Evolutionary conservation across 1,140 invertebrate genomes (phyloP), one percentile per base, ranked within the genome.

Genomic region (Amyelois transitella): DNA sequence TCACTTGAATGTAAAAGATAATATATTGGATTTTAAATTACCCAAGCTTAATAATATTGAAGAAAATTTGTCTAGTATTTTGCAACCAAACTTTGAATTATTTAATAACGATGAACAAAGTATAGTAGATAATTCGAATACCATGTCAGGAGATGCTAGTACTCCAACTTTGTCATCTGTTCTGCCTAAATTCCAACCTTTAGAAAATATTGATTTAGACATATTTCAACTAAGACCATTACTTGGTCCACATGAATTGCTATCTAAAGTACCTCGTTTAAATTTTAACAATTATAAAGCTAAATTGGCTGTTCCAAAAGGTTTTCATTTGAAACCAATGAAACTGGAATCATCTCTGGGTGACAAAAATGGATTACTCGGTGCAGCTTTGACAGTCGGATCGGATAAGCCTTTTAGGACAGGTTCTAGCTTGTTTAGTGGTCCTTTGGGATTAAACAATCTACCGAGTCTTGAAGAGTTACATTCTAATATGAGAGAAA

Each of bases 231-330:
- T 62, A 7, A 72, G 57, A 10, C 60, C 64, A 8, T 18, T 56
- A 43, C 18, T 17, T 10, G 20, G 21, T 49, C 10, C 47, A 43
- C 45, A 48, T n/a, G 24, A 53, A 50, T 7, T 59, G 21, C 17
- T 49, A 1, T 12, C 49, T 6, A 50, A 53, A 51, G 12, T 55
- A 20, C 64, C 67, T 6, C 54, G 44, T 47, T 20, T 71, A 8
- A 62, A 64, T 43, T 50, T 72, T 19, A 68, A 62, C 28, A 60
- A 66, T 10, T 71, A 59, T 44, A 76, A 57, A 52, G 58, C 71
- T 14, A 76, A 67, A 59, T 43, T 77, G 45, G 43, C 68, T 18
- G 28, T 66, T 18, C 74, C 74, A 32, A 65, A 71, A 17, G 60
- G 60, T 17, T 62, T 78, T 43, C 20, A 67, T 47, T 49, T 71